phyloP scores from a whole-genome alignment of 2,113 vertebrate species.

The Myrmecobius fasciatus region DNA sequence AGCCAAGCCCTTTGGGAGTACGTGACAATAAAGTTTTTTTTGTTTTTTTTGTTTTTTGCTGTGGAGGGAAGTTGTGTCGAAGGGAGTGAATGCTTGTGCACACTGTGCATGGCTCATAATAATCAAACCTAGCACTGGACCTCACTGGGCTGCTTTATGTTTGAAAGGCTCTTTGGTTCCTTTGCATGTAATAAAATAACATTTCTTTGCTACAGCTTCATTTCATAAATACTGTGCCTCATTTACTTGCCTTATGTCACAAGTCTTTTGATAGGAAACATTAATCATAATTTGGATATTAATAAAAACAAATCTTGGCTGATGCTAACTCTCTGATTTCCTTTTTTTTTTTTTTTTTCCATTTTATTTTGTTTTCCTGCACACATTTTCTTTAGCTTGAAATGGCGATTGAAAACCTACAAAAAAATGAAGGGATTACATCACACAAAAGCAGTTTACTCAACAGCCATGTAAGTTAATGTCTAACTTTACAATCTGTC shows the following conservation, averaged over 20 bases:
- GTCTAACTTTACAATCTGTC: constrained; percentile 68
- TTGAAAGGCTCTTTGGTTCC: background rate
- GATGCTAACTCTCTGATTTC: constrained; percentile 93
- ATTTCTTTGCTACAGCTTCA: constrained; percentile 64
- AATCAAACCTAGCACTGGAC: fast-evolving
- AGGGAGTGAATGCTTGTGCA: background rate
- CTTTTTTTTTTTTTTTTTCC: constrained; percentile 88
- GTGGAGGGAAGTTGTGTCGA: background rate
- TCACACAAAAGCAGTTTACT: constrained; percentile 99
- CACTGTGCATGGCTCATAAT: fast-evolving
- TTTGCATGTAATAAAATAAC: constrained; percentile 41
- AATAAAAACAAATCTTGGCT: constrained; percentile 85
- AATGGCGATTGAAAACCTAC: constrained; percentile 99
- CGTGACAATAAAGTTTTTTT: no score
- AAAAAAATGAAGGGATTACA: constrained; percentile 99
- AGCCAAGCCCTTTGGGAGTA: background rate
- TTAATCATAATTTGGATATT: constrained; percentile 76
- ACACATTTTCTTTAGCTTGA: constrained; percentile 95
- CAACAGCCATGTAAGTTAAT: constrained; percentile 99
- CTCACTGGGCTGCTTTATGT: background rate
- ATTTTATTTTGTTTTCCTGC: constrained; percentile 80
- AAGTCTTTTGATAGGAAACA: constrained; percentile 57
- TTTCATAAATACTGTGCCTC: constrained; percentile 55
- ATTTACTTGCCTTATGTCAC: constrained; percentile 64
- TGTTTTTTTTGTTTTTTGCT: background rate